phyloP scores from a whole-genome alignment of 2,888 invertebrate genomes.

The Uropetala carovei region DNA sequence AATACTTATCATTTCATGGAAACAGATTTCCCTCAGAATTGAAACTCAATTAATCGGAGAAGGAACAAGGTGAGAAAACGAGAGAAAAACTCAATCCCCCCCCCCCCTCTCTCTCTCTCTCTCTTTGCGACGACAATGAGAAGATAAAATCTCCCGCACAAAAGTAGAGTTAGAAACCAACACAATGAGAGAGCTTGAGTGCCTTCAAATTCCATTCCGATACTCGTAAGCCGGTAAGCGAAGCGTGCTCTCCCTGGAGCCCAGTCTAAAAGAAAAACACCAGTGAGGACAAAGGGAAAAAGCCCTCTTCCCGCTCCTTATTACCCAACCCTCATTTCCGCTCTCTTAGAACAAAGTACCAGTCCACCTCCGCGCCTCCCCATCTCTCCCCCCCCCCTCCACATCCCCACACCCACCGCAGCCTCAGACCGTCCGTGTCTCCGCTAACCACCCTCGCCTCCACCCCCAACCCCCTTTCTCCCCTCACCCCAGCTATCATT shows the following conservation, averaged over 20 bases:
- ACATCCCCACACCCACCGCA: too few species aligned
- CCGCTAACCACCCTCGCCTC: neutral
- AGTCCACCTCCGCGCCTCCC: neutral
- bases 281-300: neutral
- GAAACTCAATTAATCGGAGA: slow-evolving; percentile 3
- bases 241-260: slow-evolving; percentile 23
- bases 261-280: slow-evolving; percentile 10
- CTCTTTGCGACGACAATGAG: neutral
- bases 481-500: neutral
- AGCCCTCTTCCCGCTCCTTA: neutral
- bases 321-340: slow-evolving; percentile 20
- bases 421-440: too few species aligned
- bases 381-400: neutral
- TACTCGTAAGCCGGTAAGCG: slow-evolving; percentile 32
- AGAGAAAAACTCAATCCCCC: too few species aligned
- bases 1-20: neutral
- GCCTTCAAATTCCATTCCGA: slow-evolving; percentile 25
- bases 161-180: slow-evolving; percentile 14
- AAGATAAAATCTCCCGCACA: slow-evolving; percentile 11
- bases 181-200: slow-evolving; percentile 18
- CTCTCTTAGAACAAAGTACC: slow-evolving; percentile 32
- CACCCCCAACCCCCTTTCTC: neutral
- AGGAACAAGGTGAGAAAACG: neutral
- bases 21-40: neutral
- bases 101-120: neutral